Evolutionary conservation across 92 coral and sea anemone genomes (phyloP).

Genomic region (Paragorgia papillata): DNA sequence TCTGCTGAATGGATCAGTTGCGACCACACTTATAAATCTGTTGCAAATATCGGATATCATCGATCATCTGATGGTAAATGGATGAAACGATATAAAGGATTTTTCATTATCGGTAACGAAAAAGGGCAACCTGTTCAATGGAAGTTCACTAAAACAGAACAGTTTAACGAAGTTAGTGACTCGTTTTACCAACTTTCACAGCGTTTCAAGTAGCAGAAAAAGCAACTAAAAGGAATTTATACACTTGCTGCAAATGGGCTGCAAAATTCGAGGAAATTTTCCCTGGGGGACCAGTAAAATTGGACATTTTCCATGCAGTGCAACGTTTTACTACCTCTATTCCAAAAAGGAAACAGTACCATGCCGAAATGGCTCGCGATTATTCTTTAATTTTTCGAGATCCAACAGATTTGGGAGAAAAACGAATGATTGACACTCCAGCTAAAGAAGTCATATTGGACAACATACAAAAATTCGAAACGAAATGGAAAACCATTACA

Average conservation of each 20-base stretch:
- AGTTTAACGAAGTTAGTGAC: background rate
- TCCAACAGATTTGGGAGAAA: background rate
- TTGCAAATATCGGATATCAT: conserved; percentile 44
- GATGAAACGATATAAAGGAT: conserved; percentile 31
- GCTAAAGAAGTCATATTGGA: background rate
- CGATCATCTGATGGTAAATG: conserved; percentile 37
- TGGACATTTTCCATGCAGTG: conserved; percentile 33
- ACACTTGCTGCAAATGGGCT: conserved; percentile 26
- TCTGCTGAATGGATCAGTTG: conserved; percentile 49
- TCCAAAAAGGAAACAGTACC: background rate
- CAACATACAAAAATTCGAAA: conserved; percentile 44
- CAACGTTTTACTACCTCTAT: conserved; percentile 18
- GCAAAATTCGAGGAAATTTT: background rate
- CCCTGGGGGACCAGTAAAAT: conserved; percentile 22
- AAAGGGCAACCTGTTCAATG: conserved; percentile 48
- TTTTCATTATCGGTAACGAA: conserved; percentile 43
- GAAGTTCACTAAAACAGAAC: conserved; percentile 45
- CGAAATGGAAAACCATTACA: conserved; percentile 53
- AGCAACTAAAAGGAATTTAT: conserved; percentile 5
- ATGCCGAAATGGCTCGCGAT: conserved; percentile 3
- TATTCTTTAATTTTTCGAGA: conserved; percentile 17
- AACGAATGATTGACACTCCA: background rate
- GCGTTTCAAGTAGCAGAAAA: conserved; percentile 5
- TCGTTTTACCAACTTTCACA: background rate
- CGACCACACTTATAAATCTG: conserved; percentile 54